phyloP scores from a whole-genome alignment of 2,797 vertebrate species.

The Agapornis canus region DNA sequence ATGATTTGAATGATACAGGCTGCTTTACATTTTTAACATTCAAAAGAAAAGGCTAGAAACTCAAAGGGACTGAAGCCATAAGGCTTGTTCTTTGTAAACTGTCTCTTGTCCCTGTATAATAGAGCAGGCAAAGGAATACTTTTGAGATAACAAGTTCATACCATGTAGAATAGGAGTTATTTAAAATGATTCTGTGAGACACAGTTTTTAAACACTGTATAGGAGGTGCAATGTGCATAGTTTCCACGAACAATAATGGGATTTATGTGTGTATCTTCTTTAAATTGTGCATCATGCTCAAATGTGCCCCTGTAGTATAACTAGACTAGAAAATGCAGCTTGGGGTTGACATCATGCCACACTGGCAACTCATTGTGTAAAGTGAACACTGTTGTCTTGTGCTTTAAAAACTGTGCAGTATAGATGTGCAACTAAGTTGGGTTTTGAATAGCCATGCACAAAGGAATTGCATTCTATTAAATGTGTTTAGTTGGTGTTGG shows the following conservation, averaged over 20 bases:
- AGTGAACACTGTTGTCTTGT: neutral
- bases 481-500: neutral
- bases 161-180: slow-evolving; percentile 12
- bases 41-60: neutral
- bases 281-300: neutral
- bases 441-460: neutral
- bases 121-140: neutral
- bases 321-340: neutral
- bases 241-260: neutral
- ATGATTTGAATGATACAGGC: slow-evolving; percentile 28
- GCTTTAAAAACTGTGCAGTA: neutral
- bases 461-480: neutral
- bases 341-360: neutral
- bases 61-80: neutral
- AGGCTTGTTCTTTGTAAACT: slow-evolving; percentile 3
- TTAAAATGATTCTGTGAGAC: slow-evolving; percentile 1
- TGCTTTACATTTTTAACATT: slow-evolving; percentile 17
- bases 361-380: no score
- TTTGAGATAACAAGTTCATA: slow-evolving; percentile 7
- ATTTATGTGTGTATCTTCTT: neutral
- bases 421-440: neutral
- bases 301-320: neutral
- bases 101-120: neutral
- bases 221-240: neutral
- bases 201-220: slow-evolving; percentile 12